Conservation (phyloP, 2,113 vertebrate species). For the Zingel zingel region DNA sequence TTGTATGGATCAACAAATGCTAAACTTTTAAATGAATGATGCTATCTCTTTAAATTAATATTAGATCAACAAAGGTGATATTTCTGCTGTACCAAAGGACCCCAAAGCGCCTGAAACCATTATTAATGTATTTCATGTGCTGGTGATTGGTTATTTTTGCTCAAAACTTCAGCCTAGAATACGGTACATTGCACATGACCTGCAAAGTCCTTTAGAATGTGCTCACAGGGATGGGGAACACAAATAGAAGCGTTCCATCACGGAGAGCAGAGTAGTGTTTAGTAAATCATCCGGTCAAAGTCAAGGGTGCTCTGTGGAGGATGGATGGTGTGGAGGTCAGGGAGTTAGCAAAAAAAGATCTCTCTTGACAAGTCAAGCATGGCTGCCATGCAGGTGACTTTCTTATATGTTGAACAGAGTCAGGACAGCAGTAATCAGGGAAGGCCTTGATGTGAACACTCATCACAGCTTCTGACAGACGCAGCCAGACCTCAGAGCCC, state of each 20-base stretch:
- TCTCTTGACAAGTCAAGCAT: slow-evolving; percentile 27
- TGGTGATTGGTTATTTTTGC: slow-evolving; percentile 4
- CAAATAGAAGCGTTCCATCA: slow-evolving; percentile 37
- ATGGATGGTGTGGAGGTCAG: slow-evolving; percentile 45
- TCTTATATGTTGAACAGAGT: slow-evolving; percentile 1
- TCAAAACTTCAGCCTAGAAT: neutral
- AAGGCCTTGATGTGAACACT: slow-evolving; percentile 50
- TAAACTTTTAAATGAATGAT: neutral
- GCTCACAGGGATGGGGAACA: neutral
- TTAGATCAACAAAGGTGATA: neutral
- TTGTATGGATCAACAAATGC: neutral
- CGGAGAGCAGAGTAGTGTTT: slow-evolving; percentile 15
- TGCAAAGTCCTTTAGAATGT: slow-evolving; percentile 14
- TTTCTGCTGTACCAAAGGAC: neutral
- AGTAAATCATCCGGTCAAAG: slow-evolving; percentile 61
- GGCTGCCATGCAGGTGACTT: slow-evolving; percentile 1
- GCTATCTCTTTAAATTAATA: neutral
- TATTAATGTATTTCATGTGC: neutral
- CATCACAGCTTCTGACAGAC: slow-evolving; percentile 46
- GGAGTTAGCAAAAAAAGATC: slow-evolving; percentile 39
- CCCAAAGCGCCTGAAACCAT: neutral
- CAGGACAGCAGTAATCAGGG: slow-evolving; percentile 27
- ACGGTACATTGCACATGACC: neutral
- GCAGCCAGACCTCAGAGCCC: neutral
- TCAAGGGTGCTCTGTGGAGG: slow-evolving; percentile 33